These are phyloP conservation scores for Idaea aversata DNA, from an alignment of 2,888 invertebrate genomes.

Conservation along the genomic window DNA sequence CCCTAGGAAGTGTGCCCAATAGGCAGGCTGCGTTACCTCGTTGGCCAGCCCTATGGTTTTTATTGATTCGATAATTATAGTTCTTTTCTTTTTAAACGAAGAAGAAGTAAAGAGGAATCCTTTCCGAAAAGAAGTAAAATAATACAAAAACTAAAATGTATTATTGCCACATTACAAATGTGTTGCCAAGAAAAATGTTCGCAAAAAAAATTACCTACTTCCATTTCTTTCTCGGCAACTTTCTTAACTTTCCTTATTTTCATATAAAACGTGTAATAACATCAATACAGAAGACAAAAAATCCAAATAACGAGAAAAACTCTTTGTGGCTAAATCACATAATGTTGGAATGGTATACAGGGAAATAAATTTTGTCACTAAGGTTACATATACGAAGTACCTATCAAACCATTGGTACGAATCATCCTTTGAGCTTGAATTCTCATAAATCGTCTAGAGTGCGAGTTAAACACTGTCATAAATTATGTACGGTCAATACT, in stretches of 20 bases:
- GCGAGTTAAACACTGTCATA: background rate
- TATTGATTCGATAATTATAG: too few relatives aligned
- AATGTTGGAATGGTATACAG: conserved; percentile 28
- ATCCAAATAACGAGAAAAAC: conserved; percentile 45
- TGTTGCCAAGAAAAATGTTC: conserved; percentile 7
- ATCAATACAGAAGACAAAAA: conserved; percentile 43
- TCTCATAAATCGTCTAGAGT: background rate
- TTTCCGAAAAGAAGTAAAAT: background rate
- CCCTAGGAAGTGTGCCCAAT: too few relatives aligned
- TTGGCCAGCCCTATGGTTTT: too few relatives aligned
- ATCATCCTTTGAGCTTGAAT: background rate
- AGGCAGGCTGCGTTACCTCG: too few relatives aligned
- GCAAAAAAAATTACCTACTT: conserved; percentile 20
- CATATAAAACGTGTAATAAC: conserved; percentile 54
- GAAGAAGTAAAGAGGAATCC: too few relatives aligned
- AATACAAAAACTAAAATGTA: background rate
- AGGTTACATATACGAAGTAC: conserved; percentile 12
- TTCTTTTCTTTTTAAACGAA: too few relatives aligned
- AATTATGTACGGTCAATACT: background rate
- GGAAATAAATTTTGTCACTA: conserved; percentile 32
- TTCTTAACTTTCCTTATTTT: conserved; percentile 30
- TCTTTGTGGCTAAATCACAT: conserved; percentile 35
- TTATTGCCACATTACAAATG: conserved; percentile 7
- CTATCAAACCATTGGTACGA: too few relatives aligned
- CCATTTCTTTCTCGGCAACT: conserved; percentile 29